Base-by-base conservation (phyloP, 2,797 vertebrate genomes). In the Hippocampus kuda region DNA sequence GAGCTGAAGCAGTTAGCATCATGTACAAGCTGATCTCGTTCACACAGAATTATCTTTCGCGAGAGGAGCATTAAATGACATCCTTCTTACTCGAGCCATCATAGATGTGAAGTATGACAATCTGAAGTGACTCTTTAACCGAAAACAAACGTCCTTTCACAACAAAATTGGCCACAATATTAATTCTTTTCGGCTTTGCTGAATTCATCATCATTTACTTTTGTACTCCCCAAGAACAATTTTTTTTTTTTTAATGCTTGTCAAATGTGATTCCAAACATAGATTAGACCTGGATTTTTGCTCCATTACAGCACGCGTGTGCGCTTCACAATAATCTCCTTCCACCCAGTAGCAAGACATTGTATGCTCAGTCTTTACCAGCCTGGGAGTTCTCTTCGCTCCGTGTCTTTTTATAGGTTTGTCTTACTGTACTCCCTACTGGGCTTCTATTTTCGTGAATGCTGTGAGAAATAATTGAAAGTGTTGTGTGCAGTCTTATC, bases 381-480 rank as follows among this genome's bases (percentile, higher is more conserved):
- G 77, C 79, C 72, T 61, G 77, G 83, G 85, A 86, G 76, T 84
- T 86, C 77, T 85, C 81, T 79, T 71, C 78, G 76, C 70, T 75
- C 67, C 46, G 44, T 75, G 80, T 84, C 80, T 88, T 87, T 88
- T 87, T 88, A 83, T 88, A 87, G 84, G 85, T 86, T 79, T 79
- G 80, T 83, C 79, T 79, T 86, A 79, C 78, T 82, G 77, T 80
- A 77, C 80, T 80, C 85, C 87, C 87, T 41, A 73, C 84, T 82
- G 88, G 74, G 87, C 78, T 79, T 84, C 84, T 88, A 87, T 89
- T 89, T 86, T 79, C 83, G 85, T 85, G 79, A 87, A 88, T 83
- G 84, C 86, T 85, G 84, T 80, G 86, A 87, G 85, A 87, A 89
- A 88, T 88, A 89, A 89, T 88, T 89, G 85, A 88, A 88, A 89